Evolutionary conservation across 1,140 invertebrate genomes (phyloP).

Genomic region (Orussus abietinus): DNA sequence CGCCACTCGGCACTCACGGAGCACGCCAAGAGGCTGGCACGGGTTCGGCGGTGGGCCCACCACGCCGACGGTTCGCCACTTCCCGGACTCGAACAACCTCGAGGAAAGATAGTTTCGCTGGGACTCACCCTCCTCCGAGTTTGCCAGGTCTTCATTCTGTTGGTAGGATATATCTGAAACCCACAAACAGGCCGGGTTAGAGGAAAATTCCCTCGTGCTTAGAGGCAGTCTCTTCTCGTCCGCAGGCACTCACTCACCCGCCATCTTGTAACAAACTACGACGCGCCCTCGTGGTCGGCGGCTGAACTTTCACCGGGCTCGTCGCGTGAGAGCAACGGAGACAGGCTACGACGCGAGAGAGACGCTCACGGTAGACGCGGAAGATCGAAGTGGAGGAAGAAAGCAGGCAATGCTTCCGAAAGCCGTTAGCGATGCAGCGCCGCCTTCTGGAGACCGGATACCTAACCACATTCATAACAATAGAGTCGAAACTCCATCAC

Average conservation of each 20-base stretch:
- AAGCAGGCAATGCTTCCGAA: too few species aligned
- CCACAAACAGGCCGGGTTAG: conserved; percentile 49
- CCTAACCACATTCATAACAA: too few species aligned
- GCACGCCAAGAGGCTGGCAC: conserved; percentile 18
- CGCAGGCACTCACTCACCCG: conserved; percentile 52
- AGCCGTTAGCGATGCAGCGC: too few species aligned
- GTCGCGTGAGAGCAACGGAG: too few species aligned
- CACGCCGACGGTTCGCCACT: conserved; percentile 1
- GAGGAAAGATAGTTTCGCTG: conserved; percentile 8
- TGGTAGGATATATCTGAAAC: conserved; percentile 50
- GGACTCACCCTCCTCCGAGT: conserved; percentile 44
- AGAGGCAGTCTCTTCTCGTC: conserved; percentile 36
- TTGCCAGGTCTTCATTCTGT: conserved; percentile 40
- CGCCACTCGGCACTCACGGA: conserved; percentile 10
- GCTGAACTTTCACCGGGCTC: conserved; percentile 1
- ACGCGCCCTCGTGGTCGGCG: conserved; percentile 35
- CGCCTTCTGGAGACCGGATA: too few species aligned
- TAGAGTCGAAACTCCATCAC: too few species aligned
- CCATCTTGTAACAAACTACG: conserved; percentile 54
- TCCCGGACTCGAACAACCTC: conserved; percentile 1
- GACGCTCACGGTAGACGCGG: too few species aligned
- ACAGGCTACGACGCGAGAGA: too few species aligned
- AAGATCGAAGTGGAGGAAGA: too few species aligned
- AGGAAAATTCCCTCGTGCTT: conserved; percentile 43
- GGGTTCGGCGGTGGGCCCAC: conserved; percentile 15